A percentile compares a stretch with the other conserved stretches of the same genome.
These are phyloP conservation scores for Sitta carolinensis DNA, from an alignment of 2,797 vertebrate genomes.

Conservation along the genomic window DNA sequence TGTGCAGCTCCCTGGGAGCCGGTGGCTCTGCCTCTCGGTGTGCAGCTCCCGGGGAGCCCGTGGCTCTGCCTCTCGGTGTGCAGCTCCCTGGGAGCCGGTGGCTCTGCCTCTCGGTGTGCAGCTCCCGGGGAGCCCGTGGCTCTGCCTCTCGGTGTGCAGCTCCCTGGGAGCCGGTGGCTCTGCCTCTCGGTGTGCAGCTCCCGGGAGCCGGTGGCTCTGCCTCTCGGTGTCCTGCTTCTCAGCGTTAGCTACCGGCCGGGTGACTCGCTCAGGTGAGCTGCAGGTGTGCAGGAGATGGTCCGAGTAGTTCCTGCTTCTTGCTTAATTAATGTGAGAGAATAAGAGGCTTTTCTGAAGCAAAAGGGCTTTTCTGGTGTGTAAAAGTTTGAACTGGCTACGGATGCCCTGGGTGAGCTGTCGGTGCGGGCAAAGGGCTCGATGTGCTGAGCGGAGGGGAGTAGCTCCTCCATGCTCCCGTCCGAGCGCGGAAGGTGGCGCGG, in stretches of 20 bases:
- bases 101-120: not conserved
- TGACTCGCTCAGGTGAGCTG: not conserved
- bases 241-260: not conserved
- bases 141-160: not conserved
- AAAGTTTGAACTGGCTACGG: not conserved
- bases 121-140: not conserved
- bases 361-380: not conserved
- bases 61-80: not conserved
- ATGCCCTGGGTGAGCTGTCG: not conserved
- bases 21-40: not conserved
- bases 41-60: not conserved
- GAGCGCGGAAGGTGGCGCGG: not conserved
- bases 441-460: not conserved
- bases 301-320: not conserved
- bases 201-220: not conserved
- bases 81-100: not conserved
- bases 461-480: not conserved
- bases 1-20: not conserved
- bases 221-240: not conserved
- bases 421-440: not conserved
- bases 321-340: not conserved
- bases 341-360: not conserved
- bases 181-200: not conserved
- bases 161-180: not conserved
- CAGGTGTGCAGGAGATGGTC: not conserved